Evolutionary conservation across 2,888 invertebrate genomes (phyloP).

Genomic region (Gandaritis pyraliata): DNA sequence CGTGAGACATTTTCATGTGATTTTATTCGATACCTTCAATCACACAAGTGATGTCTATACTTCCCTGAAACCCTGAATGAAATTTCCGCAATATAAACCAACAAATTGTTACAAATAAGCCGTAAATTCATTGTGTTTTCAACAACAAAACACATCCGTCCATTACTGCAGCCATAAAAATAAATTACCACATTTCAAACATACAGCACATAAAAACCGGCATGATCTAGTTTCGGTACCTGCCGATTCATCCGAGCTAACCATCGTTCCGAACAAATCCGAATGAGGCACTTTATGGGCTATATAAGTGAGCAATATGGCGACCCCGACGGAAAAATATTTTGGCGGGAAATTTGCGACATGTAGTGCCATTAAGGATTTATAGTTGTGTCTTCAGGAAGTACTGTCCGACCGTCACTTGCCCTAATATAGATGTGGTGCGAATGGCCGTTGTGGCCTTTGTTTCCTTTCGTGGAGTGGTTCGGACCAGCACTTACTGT

Average conservation of each 20-base stretch:
- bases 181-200: slow-evolving; percentile 37
- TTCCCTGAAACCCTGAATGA: slow-evolving; percentile 15
- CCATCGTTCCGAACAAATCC: slow-evolving; percentile 44
- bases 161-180: slow-evolving; percentile 35
- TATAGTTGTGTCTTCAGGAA: slow-evolving; percentile 35
- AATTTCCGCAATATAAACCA: slow-evolving; percentile 23
- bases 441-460: slow-evolving; percentile 23
- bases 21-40: background rate
- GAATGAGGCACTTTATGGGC: slow-evolving; percentile 60
- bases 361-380: slow-evolving; percentile 35
- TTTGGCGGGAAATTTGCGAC: slow-evolving; percentile 45
- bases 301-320: slow-evolving; percentile 68
- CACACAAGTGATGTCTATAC: slow-evolving; percentile 7
- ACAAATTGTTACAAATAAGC: slow-evolving; percentile 21
- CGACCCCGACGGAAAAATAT: slow-evolving; percentile 56
- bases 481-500: slow-evolving; percentile 20
- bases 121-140: slow-evolving; percentile 31
- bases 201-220: slow-evolving; percentile 34
- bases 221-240: slow-evolving; percentile 39
- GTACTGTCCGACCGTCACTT: slow-evolving; percentile 28
- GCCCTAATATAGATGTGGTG: slow-evolving; percentile 28
- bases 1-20: no score
- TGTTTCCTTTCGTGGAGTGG: slow-evolving; percentile 26
- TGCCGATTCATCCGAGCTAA: slow-evolving; percentile 28
- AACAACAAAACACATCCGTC: slow-evolving; percentile 34